Evolutionary conservation across 2,888 invertebrate species (phyloP).

Genomic region (Metalampra italica): DNA sequence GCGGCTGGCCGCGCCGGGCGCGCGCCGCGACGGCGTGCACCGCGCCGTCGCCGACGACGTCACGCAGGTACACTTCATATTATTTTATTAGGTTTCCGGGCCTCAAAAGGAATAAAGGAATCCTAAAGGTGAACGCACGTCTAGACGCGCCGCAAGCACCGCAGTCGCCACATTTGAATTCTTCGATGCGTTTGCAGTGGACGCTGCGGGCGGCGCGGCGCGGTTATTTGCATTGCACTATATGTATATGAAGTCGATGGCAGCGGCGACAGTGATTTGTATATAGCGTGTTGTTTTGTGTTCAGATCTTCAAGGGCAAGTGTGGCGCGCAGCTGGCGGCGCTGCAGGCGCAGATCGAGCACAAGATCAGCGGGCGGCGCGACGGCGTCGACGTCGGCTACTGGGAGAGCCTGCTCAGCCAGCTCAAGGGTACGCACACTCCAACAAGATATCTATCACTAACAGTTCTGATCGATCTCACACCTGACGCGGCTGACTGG

Average conservation of each 20-base stretch:
- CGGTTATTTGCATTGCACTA: too few relatives aligned
- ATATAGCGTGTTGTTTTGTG: background rate
- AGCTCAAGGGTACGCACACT: conserved; percentile 82
- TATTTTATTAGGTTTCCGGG: too few relatives aligned
- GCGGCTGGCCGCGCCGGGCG: conserved; percentile 76
- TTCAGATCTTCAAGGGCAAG: conserved; percentile 93
- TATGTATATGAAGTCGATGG: too few relatives aligned
- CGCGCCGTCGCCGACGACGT: conserved; percentile 95
- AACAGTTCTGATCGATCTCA: too few relatives aligned
- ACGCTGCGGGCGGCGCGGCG: too few relatives aligned
- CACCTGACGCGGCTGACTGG: too few relatives aligned
- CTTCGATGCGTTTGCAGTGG: too few relatives aligned
- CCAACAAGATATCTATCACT: too few relatives aligned
- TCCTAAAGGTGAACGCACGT: too few relatives aligned
- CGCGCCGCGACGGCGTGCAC: conserved; percentile 89
- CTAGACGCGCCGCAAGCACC: too few relatives aligned
- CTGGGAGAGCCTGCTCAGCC: conserved; percentile 98
- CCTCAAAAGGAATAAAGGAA: too few relatives aligned
- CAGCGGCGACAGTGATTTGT: background rate
- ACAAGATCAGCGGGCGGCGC: conserved; percentile 88
- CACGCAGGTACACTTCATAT: conserved; percentile 64
- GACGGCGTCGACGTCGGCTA: conserved; percentile 98
- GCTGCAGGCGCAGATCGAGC: conserved; percentile 90
- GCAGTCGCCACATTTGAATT: too few relatives aligned
- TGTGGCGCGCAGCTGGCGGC: conserved; percentile 90